Base-by-base conservation (phyloP, 2,797 vertebrate species). In the Picus viridis region DNA sequence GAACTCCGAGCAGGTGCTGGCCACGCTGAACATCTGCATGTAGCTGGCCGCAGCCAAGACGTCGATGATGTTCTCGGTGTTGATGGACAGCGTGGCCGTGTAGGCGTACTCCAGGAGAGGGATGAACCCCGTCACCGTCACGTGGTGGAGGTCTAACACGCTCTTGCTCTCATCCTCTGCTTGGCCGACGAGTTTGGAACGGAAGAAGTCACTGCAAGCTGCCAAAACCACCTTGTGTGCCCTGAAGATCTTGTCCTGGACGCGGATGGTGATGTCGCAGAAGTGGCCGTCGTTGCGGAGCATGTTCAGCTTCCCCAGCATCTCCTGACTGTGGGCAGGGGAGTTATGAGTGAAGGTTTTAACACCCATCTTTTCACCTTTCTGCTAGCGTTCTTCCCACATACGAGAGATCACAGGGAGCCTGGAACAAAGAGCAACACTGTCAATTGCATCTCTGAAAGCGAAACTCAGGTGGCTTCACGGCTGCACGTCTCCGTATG, bases 201-300 rank as follows among this genome's bases (percentile, higher is more conserved):
- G 98, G 97, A 99, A 99, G 96, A 99, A 99, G 91, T 99, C 99
- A 8, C 99, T 99, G 97, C 99, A 99, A 96, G 99, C 99, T 30
- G 99, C 99, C 96, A 99, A 97, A n/a, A 99, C 99, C 96, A 99
- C 99, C 96, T 99, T 99, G 97, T 99, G 99, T 12, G 99, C 99
- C 90, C 99, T 97, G 97, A 99, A 99, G 95, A 99, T 98, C 97
- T 99, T 99, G 97, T 99, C 99, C 97, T 99, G 99, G 36, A 99
- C 99, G 26, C 99, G 98, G 92, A 99, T 99, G 95, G 99, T 99
- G 96, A 99, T 98, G 32, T 99, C 99, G 43, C 99, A 99, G 54
- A 99, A 98, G 92, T 99, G 98, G 11, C 98, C 99, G 71, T 99
- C 98, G 4, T 98, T 99, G 59, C 99, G 98, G 17, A 99, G 96